phyloP scores from a whole-genome alignment of 2,888 invertebrate species.

The Hyposoter dolosus region DNA sequence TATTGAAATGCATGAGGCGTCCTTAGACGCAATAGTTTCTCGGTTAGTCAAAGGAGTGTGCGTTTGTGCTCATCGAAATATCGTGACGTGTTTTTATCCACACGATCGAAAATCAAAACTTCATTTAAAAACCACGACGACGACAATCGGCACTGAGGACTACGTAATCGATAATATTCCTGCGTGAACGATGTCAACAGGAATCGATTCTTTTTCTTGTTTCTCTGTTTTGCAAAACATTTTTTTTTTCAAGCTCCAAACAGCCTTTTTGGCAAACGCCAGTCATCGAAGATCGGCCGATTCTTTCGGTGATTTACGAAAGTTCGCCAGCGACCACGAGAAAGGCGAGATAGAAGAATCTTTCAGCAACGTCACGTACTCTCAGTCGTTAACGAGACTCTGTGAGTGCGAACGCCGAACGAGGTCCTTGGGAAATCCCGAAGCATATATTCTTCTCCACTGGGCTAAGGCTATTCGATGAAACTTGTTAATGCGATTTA shows the following conservation, averaged over 20 bases:
- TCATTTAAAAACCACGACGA: constrained; percentile 2
- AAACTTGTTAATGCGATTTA: constrained; percentile 47
- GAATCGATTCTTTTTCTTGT: background rate
- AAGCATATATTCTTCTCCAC: constrained; percentile 64
- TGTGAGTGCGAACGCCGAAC: constrained; percentile 46
- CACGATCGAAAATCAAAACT: constrained; percentile 34
- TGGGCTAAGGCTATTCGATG: constrained; percentile 68
- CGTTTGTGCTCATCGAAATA: constrained; percentile 32
- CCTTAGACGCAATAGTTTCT: constrained; percentile 66
- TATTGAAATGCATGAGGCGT: constrained; percentile 80
- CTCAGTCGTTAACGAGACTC: constrained; percentile 43
- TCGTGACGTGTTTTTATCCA: constrained; percentile 14
- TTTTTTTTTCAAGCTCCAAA: constrained; percentile 17
- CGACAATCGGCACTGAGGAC: background rate
- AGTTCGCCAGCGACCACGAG: background rate
- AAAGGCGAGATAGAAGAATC: constrained; percentile 33
- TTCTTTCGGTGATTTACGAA: constrained; percentile 8
- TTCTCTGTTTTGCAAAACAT: background rate
- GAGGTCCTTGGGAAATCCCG: constrained; percentile 74
- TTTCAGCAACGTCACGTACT: constrained; percentile 61
- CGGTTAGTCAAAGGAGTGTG: constrained; percentile 51
- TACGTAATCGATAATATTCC: background rate
- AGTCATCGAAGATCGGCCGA: constrained; percentile 4
- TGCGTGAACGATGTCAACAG: background rate
- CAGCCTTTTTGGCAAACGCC: background rate